Base-by-base conservation (phyloP, 2,888 invertebrate species). In the Drosophila robusta region DNA sequence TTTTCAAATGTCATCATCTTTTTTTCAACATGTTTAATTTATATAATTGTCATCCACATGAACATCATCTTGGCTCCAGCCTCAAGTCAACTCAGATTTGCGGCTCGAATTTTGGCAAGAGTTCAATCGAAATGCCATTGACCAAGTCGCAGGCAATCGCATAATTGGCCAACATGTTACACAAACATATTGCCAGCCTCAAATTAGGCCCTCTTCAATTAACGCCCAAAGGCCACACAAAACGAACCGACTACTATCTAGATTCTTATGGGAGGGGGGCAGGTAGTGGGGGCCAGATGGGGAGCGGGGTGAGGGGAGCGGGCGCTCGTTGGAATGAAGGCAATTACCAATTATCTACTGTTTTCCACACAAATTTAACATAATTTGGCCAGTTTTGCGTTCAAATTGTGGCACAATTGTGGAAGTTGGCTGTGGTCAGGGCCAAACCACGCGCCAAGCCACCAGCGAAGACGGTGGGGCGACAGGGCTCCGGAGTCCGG, bases 261-360 rank as follows among this genome's bases (percentile, higher is more conserved):
- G 63, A 84, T 76, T 73, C 78, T 73, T 36, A 7, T 46, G 26
- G 36, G 50, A 32, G 36, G 50, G 42, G 42, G 22, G 36, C 12
- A 5, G 22, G 12, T 16, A 24, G 3, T 18, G n/a, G 0, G 18
- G 14, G 11, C 26, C 9, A n/a, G 36, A 16, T 4, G 14, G 6
- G 2, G 4, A n/a, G 12, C 38, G 29, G 9, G 2, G 4, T 11
- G 12, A 38, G 29, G 9, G 7, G n/a, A 9, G 7, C 5, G 34
- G 64, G 65, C 51, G 49, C 41, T 55, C 24, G 60, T 64, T 84
- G 75, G 81, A 79, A 73, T 80, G 78, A 86, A 89, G 69, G 78
- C 89, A 89, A 89, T 89, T 89, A 89, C 87, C 88, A 89, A 89
- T 89, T 89, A 89, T 89, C 89, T 84, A 89, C 89, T 89, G 88